Evolutionary conservation across 2,113 vertebrate genomes (phyloP), one percentile per base, ranked within the genome.

Genomic region (Erinaceus europaeus): DNA sequence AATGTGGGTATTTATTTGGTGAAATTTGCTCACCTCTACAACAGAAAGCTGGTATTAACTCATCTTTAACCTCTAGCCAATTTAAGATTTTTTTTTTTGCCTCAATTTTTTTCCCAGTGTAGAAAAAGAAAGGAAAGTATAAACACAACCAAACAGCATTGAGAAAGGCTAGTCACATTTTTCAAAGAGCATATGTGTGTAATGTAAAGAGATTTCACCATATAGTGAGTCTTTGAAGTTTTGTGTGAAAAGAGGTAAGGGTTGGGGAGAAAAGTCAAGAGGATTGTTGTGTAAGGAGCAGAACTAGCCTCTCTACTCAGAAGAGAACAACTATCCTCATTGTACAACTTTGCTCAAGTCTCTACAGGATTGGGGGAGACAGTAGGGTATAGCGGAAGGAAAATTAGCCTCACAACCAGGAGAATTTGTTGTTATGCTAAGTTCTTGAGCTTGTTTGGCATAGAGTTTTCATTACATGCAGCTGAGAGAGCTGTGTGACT

Each of bases 221-320:
- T 75, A 59, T 82, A 72, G 42, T 5, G 42, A 73, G 23, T 67
- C 52, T 65, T 53, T 52, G 27, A 78, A 71, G 89, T 79, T 25
- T 38, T 21, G 17, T 59, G 34, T 68, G 9, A 86, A n/a, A n/a
- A 69, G 42, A 53, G 36, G 50, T 59, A 62, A 71, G 44, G 53
- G n/a, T n/a, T n/a, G 67, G 73, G n/a, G 2, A 81, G 52, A 80
- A 74, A 67, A 44, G 48, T 32, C 21, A 65, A 61, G 44, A 48
- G 10, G 61, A 53, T 4, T 18, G 36, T 87, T 94, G 84, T 81
- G 53, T 36, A 90, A 89, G 84, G 73, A 74, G 12, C 40, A 74
- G 72, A 69, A 32, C 18, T 73, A 36, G 25, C 32, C 29, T 80
- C 20, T 90, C 84, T 80, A 83, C 67, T 83, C 20, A 7, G 53